Conservation (phyloP, 2,797 vertebrate species). For the Lithobates sylvaticus region DNA sequence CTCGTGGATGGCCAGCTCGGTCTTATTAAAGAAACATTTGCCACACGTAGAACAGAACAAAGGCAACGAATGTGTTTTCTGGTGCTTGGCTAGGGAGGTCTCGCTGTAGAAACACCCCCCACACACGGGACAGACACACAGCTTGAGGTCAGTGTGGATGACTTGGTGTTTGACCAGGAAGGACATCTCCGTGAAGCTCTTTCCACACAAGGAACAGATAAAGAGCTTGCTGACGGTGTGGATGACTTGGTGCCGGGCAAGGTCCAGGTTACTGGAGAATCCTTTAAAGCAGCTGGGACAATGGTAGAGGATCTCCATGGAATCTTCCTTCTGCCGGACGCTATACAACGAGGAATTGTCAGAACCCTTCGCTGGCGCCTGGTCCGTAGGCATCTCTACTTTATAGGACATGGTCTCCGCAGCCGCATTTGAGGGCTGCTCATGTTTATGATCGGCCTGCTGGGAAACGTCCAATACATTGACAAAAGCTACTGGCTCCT, state of each 20-base stretch:
- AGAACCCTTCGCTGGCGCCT: neutral
- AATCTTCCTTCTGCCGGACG: neutral
- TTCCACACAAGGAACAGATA: constrained; percentile 17
- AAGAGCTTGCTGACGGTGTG: constrained; percentile 19
- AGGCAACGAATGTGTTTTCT: neutral
- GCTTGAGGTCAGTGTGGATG: constrained; percentile 29
- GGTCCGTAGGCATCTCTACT: neutral
- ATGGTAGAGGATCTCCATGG: constrained; percentile 24
- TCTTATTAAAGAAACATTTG: neutral
- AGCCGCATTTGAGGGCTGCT: neutral
- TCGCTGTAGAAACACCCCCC: constrained; percentile 31
- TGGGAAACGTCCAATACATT: too few species aligned
- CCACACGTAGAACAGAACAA: neutral
- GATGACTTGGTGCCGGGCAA: constrained; percentile 31
- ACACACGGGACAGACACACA: constrained; percentile 1
- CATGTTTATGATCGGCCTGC: too few species aligned
- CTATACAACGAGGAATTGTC: neutral
- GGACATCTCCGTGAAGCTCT: constrained; percentile 12
- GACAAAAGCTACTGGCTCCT: neutral
- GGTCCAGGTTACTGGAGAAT: constrained; percentile 33
- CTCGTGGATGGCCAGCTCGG: constrained; percentile 7
- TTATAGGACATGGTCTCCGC: neutral
- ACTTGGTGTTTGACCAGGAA: constrained; percentile 33
- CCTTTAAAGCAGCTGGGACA: constrained; percentile 24
- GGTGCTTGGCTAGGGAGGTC: constrained; percentile 9